Percentiles rank a stretch among this genome's conserved stretches.
Evolutionary conservation across 2,797 vertebrate genomes (phyloP).

Genomic region (Tauraco hartlaubi): DNA sequence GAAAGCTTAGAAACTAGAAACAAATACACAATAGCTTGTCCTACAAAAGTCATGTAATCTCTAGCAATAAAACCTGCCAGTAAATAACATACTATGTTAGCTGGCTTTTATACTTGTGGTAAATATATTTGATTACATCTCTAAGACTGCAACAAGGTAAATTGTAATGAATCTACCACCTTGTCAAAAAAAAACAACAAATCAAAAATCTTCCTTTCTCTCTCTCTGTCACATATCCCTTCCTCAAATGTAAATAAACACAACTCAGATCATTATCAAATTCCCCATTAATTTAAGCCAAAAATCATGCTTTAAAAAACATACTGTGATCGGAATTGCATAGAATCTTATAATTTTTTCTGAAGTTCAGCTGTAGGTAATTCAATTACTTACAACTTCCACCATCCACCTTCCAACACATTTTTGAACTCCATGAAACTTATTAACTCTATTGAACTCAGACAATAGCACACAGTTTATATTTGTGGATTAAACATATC

Average conservation of each 20-base stretch:
- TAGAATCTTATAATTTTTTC: background rate
- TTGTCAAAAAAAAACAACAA: background rate
- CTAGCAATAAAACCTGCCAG: background rate
- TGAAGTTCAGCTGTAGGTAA: background rate
- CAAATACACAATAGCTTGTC: background rate
- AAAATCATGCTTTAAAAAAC: background rate
- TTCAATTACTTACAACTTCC: background rate
- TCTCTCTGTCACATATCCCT: background rate
- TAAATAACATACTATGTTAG: background rate
- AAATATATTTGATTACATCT: background rate
- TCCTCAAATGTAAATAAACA: background rate
- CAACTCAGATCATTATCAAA: background rate
- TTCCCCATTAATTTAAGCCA: background rate
- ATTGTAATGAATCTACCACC: background rate
- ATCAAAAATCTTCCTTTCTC: background rate
- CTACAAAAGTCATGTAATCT: background rate
- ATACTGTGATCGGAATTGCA: background rate
- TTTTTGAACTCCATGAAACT: background rate
- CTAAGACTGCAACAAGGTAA: background rate
- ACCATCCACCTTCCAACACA: background rate
- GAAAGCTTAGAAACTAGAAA: background rate
- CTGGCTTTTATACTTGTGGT: background rate
- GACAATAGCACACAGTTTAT: background rate
- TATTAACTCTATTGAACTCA: background rate
- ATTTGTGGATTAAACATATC: background rate